Base-by-base conservation (phyloP, 2,113 vertebrate species). In the Chionis minor region DNA sequence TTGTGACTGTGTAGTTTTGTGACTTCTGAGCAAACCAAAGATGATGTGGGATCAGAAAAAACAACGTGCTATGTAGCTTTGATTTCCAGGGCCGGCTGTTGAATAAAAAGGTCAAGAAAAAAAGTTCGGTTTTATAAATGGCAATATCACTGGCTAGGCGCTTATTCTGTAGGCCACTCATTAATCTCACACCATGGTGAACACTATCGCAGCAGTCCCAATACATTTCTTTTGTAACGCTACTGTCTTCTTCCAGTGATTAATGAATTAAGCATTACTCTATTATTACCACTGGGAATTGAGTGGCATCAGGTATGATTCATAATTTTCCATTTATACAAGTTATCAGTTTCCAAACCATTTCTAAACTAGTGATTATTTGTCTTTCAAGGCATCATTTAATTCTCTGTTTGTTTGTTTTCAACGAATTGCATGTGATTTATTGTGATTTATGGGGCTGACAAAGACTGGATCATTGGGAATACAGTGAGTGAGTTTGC, bases 241-340 rank as follows among this genome's bases (percentile, higher is more conserved):
- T 72, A 18, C 28, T 93, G 89, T 70, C 73, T 85, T 69, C 77
- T 80, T 54, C 62, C 65, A 80, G 26, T 79, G 82, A 86, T 89
- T 89, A 67, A 88, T 94, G 67, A 88, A 92, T 88, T 83, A 71
- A 92, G 35, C 56, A 56, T 89, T 79, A 65, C 28, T 88, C 42
- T 86, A 1, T 84, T 65, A 75, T 62, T 87, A 44, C 58, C 44
- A 26, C 27, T 33, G 73, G 35, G 54, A 87, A 55, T n/a, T 86
- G 33, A 71, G 33, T 49, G 32, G 44, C n/a, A 65, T 30, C 20
- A 9, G 30, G 32, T 71, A 19, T 40, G 52, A 90, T 61, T 77
- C 8, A 35, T 47, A 61, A 51, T 66, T 83, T 80, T 75, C 52
- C 52, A 33, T 35, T 75, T 83, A 82, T 71, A 33, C 23, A 62